Base-by-base conservation (phyloP, 2,113 vertebrate genomes). In the Onychorhynchus coronatus region DNA sequence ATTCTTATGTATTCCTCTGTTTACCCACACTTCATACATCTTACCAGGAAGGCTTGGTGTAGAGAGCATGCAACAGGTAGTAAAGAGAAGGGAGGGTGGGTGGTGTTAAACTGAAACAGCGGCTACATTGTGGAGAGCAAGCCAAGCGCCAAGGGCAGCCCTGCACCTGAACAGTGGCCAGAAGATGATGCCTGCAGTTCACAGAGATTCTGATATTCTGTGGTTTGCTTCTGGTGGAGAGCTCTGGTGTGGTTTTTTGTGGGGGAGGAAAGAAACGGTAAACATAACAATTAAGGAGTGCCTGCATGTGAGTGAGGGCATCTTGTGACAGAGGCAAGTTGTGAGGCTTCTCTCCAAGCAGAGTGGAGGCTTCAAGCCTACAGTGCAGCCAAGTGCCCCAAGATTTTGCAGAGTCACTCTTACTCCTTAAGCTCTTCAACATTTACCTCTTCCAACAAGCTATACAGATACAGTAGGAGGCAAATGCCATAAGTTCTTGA, bases 61-160 rank as follows among this genome's bases (percentile, higher is more conserved):
- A 71, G 86, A 93, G 58, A 35, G 33, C 2, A 3, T 55, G 62
- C 56, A 81, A 84, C 42, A 41, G 76, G 33, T 84, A 63, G 50
- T 42, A 84, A 77, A 67, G 55, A 65, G 35, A 87, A 46, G 73
- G 50, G 28, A 70, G 44, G 47, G 73, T 78, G 56, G 52, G 55
- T 53, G 75, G 25, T 39, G 59, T 77, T 84, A 67, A 47, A 3
- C n/a, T 1, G 2, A 50, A 76, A 46, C 46, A 92, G 65, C 5
- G 8, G 89, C 89, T 94, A 21, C 0, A 0, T 13, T 0, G 8
- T 52, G 76, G 65, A 78, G 87, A 72, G 46, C 52, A 37, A 95
- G 94, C 80, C 93, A 96, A 92, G 84, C 42, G 93, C 91, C 89
- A 91, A 72, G 89, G 93, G 84, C 89, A 85, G 91, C 66, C 61